Conservation (phyloP, 2,888 invertebrate genomes). For the Caenorhabditis doughertyi region DNA sequence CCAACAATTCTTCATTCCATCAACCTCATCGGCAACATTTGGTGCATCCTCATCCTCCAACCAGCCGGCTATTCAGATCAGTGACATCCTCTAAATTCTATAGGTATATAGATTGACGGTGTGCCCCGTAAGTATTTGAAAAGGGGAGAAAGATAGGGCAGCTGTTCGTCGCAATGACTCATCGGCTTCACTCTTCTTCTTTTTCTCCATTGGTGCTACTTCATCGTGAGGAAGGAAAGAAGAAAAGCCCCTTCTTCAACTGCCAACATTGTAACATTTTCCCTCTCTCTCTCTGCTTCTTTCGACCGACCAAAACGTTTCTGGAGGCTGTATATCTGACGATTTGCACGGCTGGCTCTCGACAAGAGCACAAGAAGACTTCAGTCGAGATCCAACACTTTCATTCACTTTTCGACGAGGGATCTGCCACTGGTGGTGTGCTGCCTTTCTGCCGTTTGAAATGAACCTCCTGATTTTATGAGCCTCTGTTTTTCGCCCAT, state of each 20-base stretch:
- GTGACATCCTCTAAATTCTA: slow-evolving; percentile 29
- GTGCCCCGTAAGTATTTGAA: slow-evolving; percentile 41
- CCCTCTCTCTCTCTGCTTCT: no score
- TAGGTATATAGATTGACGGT: slow-evolving; percentile 57
- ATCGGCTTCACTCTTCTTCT: slow-evolving; percentile 33
- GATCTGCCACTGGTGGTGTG: slow-evolving; percentile 31
- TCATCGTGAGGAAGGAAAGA: slow-evolving; percentile 12
- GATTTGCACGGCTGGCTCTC: slow-evolving; percentile 55
- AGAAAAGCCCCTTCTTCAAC: slow-evolving; percentile 11
- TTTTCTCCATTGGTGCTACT: not conserved
- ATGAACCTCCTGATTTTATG: slow-evolving; percentile 28
- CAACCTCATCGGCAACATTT: slow-evolving; percentile 46
- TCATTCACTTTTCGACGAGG: slow-evolving; percentile 7
- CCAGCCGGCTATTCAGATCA: slow-evolving; percentile 22
- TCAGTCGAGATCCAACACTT: slow-evolving; percentile 24
- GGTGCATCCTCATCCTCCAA: slow-evolving; percentile 33
- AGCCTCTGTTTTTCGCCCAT: not conserved
- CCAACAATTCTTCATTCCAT: slow-evolving; percentile 47
- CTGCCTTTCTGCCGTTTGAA: slow-evolving; percentile 7
- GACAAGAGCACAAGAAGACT: slow-evolving; percentile 21
- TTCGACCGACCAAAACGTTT: slow-evolving; percentile 49
- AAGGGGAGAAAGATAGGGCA: slow-evolving; percentile 37
- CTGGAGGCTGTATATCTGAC: slow-evolving; percentile 60
- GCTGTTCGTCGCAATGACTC: slow-evolving; percentile 64
- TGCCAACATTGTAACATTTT: slow-evolving; percentile 59